Evolutionary conservation across 2,888 invertebrate genomes (phyloP).

Genomic region (Philereme vetulata): DNA sequence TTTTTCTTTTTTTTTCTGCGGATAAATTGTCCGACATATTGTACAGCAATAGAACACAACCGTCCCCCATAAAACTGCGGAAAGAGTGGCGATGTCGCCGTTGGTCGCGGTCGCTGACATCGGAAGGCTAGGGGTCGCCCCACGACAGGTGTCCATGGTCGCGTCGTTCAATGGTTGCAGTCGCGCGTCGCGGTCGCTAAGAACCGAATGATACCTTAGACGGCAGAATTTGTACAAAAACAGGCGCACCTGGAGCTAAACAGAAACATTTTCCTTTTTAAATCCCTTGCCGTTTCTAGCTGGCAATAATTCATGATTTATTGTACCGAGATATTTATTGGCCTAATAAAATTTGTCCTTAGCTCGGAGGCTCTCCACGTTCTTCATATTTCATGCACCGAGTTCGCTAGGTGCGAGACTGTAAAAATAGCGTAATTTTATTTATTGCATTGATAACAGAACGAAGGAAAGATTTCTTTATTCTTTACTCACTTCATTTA

Average conservation of each 20-base stretch:
- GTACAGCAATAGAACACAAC: too few species aligned
- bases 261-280: conserved; percentile 45
- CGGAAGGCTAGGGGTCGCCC: too few species aligned
- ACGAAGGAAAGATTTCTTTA: not conserved
- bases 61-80: too few species aligned
- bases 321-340: conserved; percentile 58
- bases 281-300: conserved; percentile 45
- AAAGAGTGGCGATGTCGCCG: too few species aligned
- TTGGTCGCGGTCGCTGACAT: too few species aligned
- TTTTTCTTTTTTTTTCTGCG: too few species aligned
- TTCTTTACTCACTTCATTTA: too few species aligned
- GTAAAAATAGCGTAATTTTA: conserved; percentile 15
- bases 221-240: not conserved
- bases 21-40: too few species aligned
- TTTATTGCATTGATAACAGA: conserved; percentile 19
- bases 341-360: conserved; percentile 65
- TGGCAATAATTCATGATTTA: conserved; percentile 61
- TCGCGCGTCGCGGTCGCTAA: too few species aligned
- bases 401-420: conserved; percentile 19
- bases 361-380: conserved; percentile 44
- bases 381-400: conserved; percentile 46
- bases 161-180: too few species aligned
- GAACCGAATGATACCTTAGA: too few species aligned
- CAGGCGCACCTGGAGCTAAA: conserved; percentile 28
- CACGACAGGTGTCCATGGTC: too few species aligned